Conservation (phyloP, 92 coral and sea anemone species). For the Parazoanthus atlanticus region DNA sequence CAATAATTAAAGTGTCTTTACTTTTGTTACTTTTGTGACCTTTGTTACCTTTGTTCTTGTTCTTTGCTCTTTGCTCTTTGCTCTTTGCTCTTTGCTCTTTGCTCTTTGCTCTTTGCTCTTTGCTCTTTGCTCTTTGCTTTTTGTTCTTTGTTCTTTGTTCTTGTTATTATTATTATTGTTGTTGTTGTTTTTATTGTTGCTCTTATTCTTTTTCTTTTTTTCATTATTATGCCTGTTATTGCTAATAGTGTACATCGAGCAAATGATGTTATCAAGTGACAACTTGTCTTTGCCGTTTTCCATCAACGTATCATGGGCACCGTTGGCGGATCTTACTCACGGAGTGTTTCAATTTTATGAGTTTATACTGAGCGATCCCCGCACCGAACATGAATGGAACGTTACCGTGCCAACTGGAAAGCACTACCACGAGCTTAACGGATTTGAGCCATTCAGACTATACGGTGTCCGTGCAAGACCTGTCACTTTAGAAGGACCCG, state of each 20-base stretch:
- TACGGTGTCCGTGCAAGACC: constrained; percentile 28
- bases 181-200: not conserved
- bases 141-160: too few relatives aligned
- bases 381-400: not conserved
- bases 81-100: too few relatives aligned
- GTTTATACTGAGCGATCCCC: not conserved
- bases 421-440: not conserved
- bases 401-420: not conserved
- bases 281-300: constrained; percentile 19
- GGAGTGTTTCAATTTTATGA: constrained; percentile 22
- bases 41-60: too few relatives aligned
- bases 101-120: too few relatives aligned
- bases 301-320: constrained; percentile 19
- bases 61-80: too few relatives aligned
- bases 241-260: constrained; percentile 16
- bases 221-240: not conserved
- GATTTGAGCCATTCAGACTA: not conserved
- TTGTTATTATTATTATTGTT: too few relatives aligned
- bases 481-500: constrained; percentile 33
- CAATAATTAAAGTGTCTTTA: too few relatives aligned
- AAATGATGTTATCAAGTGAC: constrained; percentile 18
- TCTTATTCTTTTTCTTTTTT: not conserved
- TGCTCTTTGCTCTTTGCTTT: too few relatives aligned
- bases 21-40: too few relatives aligned
- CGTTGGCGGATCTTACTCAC: constrained; percentile 12